Conservation (phyloP, 2,113 vertebrate species). For the Peucedramus taeniatus region DNA sequence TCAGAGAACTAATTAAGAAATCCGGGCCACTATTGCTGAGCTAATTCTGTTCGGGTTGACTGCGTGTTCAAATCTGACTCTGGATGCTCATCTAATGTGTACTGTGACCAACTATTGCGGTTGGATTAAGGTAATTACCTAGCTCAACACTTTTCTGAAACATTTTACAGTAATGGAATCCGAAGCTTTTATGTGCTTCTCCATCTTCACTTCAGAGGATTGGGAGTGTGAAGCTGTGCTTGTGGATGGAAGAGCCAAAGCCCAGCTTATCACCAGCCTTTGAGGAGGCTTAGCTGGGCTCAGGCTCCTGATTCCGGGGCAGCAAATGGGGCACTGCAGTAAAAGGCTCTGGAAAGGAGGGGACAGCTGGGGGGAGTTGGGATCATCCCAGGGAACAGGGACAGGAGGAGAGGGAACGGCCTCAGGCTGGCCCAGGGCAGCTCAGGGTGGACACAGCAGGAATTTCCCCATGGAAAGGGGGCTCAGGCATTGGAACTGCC, state of each 20-base stretch:
- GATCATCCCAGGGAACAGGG: not conserved
- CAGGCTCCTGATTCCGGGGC: not conserved
- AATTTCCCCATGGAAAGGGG: not conserved
- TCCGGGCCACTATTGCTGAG: constrained; percentile 57
- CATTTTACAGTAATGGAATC: constrained; percentile 60
- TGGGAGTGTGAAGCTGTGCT: constrained; percentile 25
- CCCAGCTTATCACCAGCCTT: not conserved
- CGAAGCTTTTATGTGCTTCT: constrained; percentile 55
- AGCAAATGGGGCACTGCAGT: not conserved
- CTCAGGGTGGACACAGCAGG: not conserved
- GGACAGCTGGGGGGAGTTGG: not conserved
- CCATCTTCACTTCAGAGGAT: not conserved
- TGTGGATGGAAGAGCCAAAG: not conserved
- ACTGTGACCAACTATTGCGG: constrained; percentile 59
- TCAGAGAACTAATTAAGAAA: constrained; percentile 78
- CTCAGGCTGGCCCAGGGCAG: not conserved
- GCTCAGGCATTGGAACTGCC: accelerated
- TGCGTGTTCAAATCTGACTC: constrained; percentile 72
- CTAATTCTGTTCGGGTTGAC: constrained; percentile 78
- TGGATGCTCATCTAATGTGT: constrained; percentile 68
- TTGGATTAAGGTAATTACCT: constrained; percentile 72
- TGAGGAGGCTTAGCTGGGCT: not conserved
- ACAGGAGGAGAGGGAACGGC: not conserved
- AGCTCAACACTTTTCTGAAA: constrained; percentile 64
- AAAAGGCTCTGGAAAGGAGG: not conserved